Evolutionary conservation across 2,797 vertebrate species (phyloP).

Genomic region (Paguma larvata): DNA sequence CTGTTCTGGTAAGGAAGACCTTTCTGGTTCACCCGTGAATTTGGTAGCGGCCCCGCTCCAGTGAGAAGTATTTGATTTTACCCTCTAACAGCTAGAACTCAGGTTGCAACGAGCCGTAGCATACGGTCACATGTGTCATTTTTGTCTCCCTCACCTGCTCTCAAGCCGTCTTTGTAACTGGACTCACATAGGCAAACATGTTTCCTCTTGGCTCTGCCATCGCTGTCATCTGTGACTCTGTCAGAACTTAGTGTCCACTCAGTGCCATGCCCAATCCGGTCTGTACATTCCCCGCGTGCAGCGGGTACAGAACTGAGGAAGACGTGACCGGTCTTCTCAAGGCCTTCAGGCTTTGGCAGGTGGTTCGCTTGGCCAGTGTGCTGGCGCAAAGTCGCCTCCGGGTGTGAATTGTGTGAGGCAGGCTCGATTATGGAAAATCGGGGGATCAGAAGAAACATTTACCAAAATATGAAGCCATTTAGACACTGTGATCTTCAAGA

Average conservation of each 20-base stretch:
- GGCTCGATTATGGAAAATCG: not conserved
- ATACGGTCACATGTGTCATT: not conserved
- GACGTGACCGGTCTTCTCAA: not conserved
- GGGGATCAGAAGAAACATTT: not conserved
- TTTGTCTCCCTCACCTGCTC: not conserved
- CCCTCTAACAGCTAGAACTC: slow-evolving; percentile 15
- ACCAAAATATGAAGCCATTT: not conserved
- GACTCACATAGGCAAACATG: slow-evolving; percentile 15
- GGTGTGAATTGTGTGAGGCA: not conserved
- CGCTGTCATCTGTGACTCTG: not conserved
- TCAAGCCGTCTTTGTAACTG: slow-evolving; percentile 19
- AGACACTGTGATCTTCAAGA: not conserved
- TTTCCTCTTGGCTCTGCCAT: slow-evolving; percentile 44
- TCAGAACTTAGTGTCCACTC: slow-evolving; percentile 21
- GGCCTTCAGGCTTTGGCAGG: not conserved
- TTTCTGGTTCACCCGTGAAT: not conserved
- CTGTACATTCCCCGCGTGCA: no score
- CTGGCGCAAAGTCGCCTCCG: not conserved
- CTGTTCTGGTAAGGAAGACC: slow-evolving; percentile 94
- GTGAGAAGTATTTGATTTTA: not conserved
- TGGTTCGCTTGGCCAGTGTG: not conserved
- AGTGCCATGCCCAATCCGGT: not conserved
- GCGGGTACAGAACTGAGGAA: not conserved
- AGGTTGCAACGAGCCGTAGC: not conserved
- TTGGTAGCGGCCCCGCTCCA: not conserved